Evolutionary conservation across 2,888 invertebrate species (phyloP), one percentile per base, ranked within the genome.

Genomic region (Desoria tigrina): DNA sequence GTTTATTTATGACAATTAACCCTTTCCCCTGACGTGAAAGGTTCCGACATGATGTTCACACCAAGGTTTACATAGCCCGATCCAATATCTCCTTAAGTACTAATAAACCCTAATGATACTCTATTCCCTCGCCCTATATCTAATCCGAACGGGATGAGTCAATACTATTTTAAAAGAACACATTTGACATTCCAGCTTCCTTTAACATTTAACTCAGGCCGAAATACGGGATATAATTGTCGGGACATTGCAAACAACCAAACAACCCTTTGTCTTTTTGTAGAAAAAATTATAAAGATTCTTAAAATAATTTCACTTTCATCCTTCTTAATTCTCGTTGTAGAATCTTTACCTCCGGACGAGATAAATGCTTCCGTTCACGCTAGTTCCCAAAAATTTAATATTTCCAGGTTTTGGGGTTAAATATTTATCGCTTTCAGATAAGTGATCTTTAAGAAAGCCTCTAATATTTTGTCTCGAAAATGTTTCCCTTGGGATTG

Each of bases 291-390:
- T 32, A 32, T n/a, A n/a, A n/a, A n/a, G n/a, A n/a, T 51, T 51
- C 24, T 7, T 4, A 24, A 51, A 21, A 51, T 24, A 57, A 57
- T 57, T 57, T 57, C 57, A 57, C 57, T 57, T 57, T 57, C 57
- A 39, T 39, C 37, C 18, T 18, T 26, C 24, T 4, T 7, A 26
- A 24, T n/a, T n/a, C n/a, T n/a, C n/a, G n/a, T n/a, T n/a, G n/a
- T n/a, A 27, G 42, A 21, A 42, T 32, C 32, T 32, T 32, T 26
- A 24, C n/a, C 53, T 32, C 27, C 24, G 57, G 28, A 24, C 23
- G 23, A 58, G 64, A 64, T 64, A 65, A 65, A 61, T 54, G 65
- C 55, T 65, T 65, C 65, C 65, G 65, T 65, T 65, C 60, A 65
- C 65, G 65, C 65, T n/a, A 65, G 60, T 65, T 65, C 59, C 37